Evolutionary conservation across 2,888 invertebrate genomes (phyloP), one percentile per base, ranked within the genome.

Genomic region (Matsumyia berberina): DNA sequence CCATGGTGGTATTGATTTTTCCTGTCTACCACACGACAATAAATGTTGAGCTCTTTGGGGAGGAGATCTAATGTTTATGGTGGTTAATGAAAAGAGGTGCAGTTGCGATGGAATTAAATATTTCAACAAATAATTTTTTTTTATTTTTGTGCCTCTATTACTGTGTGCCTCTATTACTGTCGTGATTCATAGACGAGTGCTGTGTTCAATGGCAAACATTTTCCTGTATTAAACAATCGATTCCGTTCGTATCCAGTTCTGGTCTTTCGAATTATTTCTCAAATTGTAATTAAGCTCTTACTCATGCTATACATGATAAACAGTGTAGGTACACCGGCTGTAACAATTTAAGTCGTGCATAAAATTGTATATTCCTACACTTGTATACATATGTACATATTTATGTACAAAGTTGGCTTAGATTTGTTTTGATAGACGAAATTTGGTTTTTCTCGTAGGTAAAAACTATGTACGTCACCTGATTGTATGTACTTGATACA

Each of bases 1-100:
- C 2, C 6, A 15, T 1, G 31, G 11, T 46, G 33, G 12, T 70
- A 78, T 78, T 15, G 78, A 78, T 78, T 78, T 78, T 70, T 62
- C 44, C 35, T 39, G 24, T 46, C 24, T 78, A 55, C 29, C n/a
- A n/a, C 35, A 53, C 60, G 31, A 4, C 19, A 29, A 31, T 77
- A 44, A 29, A 57, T 39, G 33, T 64, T 46, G 46, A 72, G 31
- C 12, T 17, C 35, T 17, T 44, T 46, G 12, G 11, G 42, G 42
- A 17, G 12, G 35, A 58, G 46, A 29, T 37, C 6, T 31, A 46
- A 39, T 17, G 29, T 58, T 8, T 57, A 74, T 53, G 19, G 62
- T 35, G 31, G 24, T 24, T 5, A 17, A n/a, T 15, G 7, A 42
- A 15, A 12, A 17, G 1, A 44, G 8, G 17, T 44, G 15, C 6